Evolutionary conservation across 2,888 invertebrate genomes (phyloP).

Genomic region (Creontiades dilutus): DNA sequence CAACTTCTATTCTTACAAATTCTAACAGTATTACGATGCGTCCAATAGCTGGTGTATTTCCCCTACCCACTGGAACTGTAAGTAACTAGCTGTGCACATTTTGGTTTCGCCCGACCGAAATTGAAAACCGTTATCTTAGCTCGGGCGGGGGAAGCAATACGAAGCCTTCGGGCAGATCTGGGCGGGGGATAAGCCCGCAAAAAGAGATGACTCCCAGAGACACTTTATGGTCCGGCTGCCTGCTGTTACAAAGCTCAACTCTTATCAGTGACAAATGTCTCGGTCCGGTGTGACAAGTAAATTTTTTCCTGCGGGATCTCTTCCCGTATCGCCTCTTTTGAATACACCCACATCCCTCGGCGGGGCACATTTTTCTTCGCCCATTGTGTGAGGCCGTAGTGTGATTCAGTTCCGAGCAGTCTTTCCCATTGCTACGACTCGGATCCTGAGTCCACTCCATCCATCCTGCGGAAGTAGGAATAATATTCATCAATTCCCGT

Average conservation of each 20-base stretch:
- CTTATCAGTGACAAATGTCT: conserved; percentile 68
- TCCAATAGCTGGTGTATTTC: too few species aligned
- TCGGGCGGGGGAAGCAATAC: conserved; percentile 9
- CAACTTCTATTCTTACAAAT: too few species aligned
- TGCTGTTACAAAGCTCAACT: conserved; percentile 57
- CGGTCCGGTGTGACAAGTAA: conserved; percentile 49
- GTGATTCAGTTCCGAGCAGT: not conserved
- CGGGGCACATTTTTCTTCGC: conserved; percentile 21
- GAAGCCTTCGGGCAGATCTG: conserved; percentile 48
- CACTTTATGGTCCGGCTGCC: conserved; percentile 42
- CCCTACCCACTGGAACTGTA: too few species aligned
- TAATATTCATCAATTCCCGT: too few species aligned
- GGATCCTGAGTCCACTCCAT: not conserved
- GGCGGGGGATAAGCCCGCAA: conserved; percentile 27
- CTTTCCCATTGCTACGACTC: not conserved
- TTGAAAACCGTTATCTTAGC: conserved; percentile 41
- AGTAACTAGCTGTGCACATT: not conserved
- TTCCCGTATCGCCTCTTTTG: conserved; percentile 50
- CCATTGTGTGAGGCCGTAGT: conserved; percentile 26
- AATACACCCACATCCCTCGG: conserved; percentile 40
- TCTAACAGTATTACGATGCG: too few species aligned
- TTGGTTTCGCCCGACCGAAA: not conserved
- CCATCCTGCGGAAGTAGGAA: too few species aligned
- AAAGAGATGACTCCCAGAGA: not conserved
- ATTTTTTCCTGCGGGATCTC: conserved; percentile 54